Evolutionary conservation across 92 coral and sea anemone genomes (phyloP).

Genomic region (Epizoanthus ramosus): DNA sequence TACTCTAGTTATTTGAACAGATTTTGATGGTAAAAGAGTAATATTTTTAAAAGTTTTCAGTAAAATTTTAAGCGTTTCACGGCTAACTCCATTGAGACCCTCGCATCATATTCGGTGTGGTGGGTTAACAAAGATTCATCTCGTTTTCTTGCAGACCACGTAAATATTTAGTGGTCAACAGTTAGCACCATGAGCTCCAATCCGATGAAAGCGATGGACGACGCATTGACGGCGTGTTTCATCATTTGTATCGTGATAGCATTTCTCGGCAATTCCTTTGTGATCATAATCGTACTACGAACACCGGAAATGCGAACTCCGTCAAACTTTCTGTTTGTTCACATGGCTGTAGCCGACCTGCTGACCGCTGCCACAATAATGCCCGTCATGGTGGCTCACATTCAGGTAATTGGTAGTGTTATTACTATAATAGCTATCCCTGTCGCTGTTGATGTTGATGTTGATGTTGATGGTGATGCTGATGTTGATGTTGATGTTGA

Average conservation of each 20-base stretch:
- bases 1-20: no score
- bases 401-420: neutral
- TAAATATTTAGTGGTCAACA: neutral
- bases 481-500: no score
- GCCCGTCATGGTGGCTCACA: constrained; percentile 9
- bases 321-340: constrained; percentile 35
- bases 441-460: no score
- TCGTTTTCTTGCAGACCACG: no score
- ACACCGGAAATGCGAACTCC: constrained; percentile 36
- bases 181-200: constrained; percentile 5
- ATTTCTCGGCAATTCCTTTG: constrained; percentile 21
- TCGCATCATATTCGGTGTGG: no score
- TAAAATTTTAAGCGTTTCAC: no score
- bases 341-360: constrained; percentile 39
- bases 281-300: constrained; percentile 16
- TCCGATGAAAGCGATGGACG: neutral
- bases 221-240: constrained; percentile 19
- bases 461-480: no score
- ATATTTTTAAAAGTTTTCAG: no score
- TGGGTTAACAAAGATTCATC: no score
- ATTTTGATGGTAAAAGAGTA: no score
- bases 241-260: constrained; percentile 18
- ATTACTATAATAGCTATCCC: no score
- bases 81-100: no score
- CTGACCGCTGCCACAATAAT: constrained; percentile 18